Conservation (phyloP, 2,797 vertebrate genomes). For the Tragelaphus oryx region DNA sequence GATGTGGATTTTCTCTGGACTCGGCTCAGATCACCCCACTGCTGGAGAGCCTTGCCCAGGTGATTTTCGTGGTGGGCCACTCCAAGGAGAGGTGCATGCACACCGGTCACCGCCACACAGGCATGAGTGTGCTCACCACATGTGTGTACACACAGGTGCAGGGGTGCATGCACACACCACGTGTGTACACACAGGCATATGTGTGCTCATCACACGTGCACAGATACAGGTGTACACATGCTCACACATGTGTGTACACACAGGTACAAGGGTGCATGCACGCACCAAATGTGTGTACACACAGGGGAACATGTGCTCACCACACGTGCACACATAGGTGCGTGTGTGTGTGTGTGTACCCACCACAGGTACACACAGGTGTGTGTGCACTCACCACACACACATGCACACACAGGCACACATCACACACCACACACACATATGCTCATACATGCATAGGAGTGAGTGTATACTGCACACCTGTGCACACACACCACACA, state of each 20-base stretch:
- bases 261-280: no score
- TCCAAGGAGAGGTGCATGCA: neutral
- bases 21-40: neutral
- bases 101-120: neutral
- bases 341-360: no score
- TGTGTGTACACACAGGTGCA: neutral
- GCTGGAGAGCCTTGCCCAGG: neutral
- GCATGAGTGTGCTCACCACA: neutral
- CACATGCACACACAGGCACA: accelerated
- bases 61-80: neutral
- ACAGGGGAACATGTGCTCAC: neutral
- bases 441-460: no score
- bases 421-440: neutral
- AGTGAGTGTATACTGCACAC: neutral
- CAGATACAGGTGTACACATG: no score
- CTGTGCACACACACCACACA: accelerated
- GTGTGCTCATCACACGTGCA: accelerated
- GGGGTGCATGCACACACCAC: accelerated
- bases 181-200: neutral
- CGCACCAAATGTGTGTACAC: neutral
- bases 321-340: neutral
- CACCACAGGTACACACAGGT: neutral
- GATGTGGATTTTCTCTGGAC: neutral
- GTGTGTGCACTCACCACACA: neutral
- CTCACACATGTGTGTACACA: no score